Evolutionary conservation across 2,888 invertebrate genomes (phyloP).

Genomic region (Tenthredo amoena): DNA sequence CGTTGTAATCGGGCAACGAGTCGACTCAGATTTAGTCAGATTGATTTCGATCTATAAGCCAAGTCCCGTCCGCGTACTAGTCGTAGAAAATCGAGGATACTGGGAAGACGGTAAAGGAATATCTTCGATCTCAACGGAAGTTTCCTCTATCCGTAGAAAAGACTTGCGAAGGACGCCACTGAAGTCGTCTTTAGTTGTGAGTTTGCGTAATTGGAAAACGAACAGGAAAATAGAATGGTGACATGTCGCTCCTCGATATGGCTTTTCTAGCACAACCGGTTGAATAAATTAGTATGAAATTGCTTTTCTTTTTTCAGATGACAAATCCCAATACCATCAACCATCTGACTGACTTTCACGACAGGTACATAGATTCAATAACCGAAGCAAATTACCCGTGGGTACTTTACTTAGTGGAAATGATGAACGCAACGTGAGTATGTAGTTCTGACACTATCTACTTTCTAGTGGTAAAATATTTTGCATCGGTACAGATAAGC

Average conservation of each 20-base stretch:
- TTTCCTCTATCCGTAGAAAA: constrained; percentile 67
- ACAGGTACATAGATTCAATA: constrained; percentile 71
- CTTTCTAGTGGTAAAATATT: not conserved
- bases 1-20: constrained; percentile 61
- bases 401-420: constrained; percentile 67
- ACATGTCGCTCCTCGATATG: not conserved
- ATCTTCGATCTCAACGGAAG: constrained; percentile 50
- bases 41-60: constrained; percentile 69
- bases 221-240: not conserved
- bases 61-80: constrained; percentile 59
- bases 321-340: constrained; percentile 75
- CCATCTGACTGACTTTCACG: constrained; percentile 77
- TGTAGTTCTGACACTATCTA: not conserved
- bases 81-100: constrained; percentile 68
- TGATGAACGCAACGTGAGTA: constrained; percentile 58
- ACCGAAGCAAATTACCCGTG: constrained; percentile 73
- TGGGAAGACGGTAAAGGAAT: constrained; percentile 65
- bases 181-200: constrained; percentile 69
- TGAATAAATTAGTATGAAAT: not conserved
- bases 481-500: not conserved
- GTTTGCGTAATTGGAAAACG: not conserved
- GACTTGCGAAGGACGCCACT: constrained; percentile 65
- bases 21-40: constrained; percentile 56
- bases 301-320: constrained; percentile 62
- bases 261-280: not conserved